A percentile compares a stretch with the other conserved stretches of the same genome.
phyloP scores from a whole-genome alignment of 2,113 vertebrate species.

The Mirza zaza region DNA sequence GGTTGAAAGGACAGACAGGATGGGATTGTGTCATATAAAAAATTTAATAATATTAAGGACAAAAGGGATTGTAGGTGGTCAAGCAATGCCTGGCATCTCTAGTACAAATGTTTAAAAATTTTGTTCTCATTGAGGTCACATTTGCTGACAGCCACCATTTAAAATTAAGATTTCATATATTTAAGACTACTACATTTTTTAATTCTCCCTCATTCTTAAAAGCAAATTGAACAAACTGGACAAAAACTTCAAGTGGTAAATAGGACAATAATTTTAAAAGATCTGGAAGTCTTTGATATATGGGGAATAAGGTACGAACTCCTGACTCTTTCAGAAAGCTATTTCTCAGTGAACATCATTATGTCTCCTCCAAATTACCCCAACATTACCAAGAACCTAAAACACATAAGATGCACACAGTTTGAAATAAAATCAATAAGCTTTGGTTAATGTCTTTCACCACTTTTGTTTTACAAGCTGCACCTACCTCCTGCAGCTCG shows the following conservation, averaged over 20 bases:
- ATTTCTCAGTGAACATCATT: neutral
- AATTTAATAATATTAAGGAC: neutral
- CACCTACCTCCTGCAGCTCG: neutral
- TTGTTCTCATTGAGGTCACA: neutral
- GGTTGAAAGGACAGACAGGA: neutral
- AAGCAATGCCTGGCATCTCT: neutral
- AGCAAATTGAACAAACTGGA: conserved; percentile 16
- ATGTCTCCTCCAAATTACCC: neutral
- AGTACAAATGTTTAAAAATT: neutral
- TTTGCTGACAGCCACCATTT: neutral
- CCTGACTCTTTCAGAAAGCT: conserved; percentile 34
- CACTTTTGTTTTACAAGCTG: conserved; percentile 39
- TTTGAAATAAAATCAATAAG: conserved; percentile 57
- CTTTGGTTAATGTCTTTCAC: conserved; percentile 14
- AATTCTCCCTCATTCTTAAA: neutral
- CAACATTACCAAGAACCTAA: conserved; percentile 5
- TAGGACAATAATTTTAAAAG: conserved; percentile 1
- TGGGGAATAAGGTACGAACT: neutral
- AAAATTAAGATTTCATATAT: conserved; percentile 35
- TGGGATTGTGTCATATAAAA: neutral
- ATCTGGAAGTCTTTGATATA: neutral
- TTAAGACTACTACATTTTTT: neutral
- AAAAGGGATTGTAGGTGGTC: neutral
- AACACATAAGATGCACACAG: neutral
- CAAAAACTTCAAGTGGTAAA: conserved; percentile 13